These are phyloP conservation scores for Eupithecia subumbrata DNA, from an alignment of 2,888 invertebrate species.

Conservation along the genomic window DNA sequence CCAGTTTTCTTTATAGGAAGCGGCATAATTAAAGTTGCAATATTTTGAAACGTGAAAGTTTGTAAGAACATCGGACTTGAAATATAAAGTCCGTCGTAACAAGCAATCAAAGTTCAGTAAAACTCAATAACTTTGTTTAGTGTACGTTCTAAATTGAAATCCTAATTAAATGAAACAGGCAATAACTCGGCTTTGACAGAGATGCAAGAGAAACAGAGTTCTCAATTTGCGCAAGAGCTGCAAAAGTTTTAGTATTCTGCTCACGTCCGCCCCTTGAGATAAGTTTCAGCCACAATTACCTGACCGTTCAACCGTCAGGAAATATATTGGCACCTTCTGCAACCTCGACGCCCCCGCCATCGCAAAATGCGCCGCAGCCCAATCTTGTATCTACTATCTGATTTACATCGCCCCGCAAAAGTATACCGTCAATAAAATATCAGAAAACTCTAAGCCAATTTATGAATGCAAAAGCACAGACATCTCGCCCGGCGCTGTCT, in stretches of 20 bases:
- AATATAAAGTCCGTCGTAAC: conserved; percentile 17
- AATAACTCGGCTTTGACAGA: conserved; percentile 35
- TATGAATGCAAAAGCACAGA: conserved; percentile 53
- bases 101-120: conserved; percentile 28
- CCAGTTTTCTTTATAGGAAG: conserved; percentile 41
- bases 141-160: conserved; percentile 32
- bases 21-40: conserved; percentile 37
- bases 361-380: conserved; percentile 52
- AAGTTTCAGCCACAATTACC: conserved; percentile 83
- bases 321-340: conserved; percentile 82
- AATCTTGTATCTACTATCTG: conserved; percentile 70
- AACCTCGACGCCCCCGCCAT: conserved; percentile 59
- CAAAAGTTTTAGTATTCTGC: conserved; percentile 71
- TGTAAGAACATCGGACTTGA: neutral
- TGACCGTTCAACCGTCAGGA: conserved; percentile 80
- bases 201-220: conserved; percentile 58
- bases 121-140: conserved; percentile 31
- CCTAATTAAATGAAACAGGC: conserved; percentile 34
- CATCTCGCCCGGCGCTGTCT: conserved; percentile 45
- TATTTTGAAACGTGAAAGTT: conserved; percentile 21
- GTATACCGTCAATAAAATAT: conserved; percentile 48
- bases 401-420: conserved; percentile 58
- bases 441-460: conserved; percentile 51
- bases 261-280: conserved; percentile 78
- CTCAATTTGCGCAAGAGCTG: conserved; percentile 74